Base-by-base conservation (phyloP, 2,888 invertebrate species). In the Archips crataeganus region DNA sequence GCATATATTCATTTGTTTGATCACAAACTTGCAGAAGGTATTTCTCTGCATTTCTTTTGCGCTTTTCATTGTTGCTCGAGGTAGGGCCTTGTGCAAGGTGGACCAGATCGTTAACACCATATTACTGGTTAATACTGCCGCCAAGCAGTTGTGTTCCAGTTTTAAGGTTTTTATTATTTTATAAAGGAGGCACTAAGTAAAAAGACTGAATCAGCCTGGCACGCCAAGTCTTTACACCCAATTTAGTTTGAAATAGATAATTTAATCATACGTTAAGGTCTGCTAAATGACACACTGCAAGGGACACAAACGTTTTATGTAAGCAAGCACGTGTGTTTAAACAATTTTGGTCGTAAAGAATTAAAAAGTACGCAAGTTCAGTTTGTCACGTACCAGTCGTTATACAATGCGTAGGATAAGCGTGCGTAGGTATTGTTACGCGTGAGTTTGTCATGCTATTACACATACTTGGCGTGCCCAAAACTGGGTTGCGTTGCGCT, bases 381-480 rank as follows among this genome's bases (percentile, higher is more conserved):
- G 15, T 23, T 62, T 47, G 47, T 63, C 47, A 47, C 63, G 63
- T 63, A 34, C 45, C 6, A 47, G 47, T 47, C 63, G 47, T 63
- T 63, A 63, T 63, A 32, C 63, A 32, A 32, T 63, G 63, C 63
- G 63, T 63, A 63, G 63, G 63, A 10, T 47, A 47, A 1, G 63
- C 63, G 63, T 63, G 63, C 63, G 63, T 63, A 63, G 63, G 63
- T 32, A 57, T 11, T 11, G 57, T 57, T 57, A 54, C 54, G 54
- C 54, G 8, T 23, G 9, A n/a, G 32, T 57, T 11, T 57, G 57
- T 57, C 57, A 63, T n/a, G n/a, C 47, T 23, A 10, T 62, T 62
- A 63, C 63, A 63, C 63, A 34, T 47, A 47, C 63, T 23, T 63
- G 6, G 63, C 47, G 13, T n/a, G 34, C 63, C 63, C 63, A 63